Evolutionary conservation across 2,797 vertebrate genomes (phyloP).

Genomic region (Atherinosoma microstoma): DNA sequence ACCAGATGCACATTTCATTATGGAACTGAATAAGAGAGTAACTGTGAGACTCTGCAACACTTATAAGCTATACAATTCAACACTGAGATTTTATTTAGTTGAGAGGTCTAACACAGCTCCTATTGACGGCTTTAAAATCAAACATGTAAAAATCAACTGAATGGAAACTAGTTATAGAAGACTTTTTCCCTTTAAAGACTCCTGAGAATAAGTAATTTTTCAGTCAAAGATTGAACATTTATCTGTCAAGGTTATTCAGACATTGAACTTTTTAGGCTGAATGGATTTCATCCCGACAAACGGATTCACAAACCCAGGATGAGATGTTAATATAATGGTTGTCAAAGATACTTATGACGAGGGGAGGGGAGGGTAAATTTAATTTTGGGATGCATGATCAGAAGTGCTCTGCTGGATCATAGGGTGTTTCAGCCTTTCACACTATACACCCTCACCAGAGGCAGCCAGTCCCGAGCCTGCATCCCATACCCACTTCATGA

Average conservation of each 20-base stretch:
- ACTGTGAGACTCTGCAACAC: conserved; percentile 13
- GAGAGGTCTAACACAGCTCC: background rate
- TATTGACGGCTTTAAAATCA: conserved; percentile 9
- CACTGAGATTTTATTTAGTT: background rate
- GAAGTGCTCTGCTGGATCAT: no score
- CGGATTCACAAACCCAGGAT: background rate
- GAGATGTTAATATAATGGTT: no score
- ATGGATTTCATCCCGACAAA: conserved; percentile 14
- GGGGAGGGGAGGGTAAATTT: no score
- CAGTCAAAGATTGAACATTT: conserved; percentile 11
- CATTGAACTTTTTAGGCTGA: conserved; percentile 16
- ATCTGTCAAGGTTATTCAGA: conserved; percentile 37
- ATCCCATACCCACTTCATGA: no score
- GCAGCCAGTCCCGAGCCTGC: no score
- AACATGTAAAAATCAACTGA: conserved; percentile 22
- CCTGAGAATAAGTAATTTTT: conserved; percentile 6
- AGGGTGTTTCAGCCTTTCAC: no score
- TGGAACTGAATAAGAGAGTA: background rate
- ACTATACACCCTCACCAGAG: no score
- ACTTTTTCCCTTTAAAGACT: conserved; percentile 30
- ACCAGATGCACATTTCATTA: background rate
- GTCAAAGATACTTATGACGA: no score
- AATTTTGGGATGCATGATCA: no score
- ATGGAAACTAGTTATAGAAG: conserved; percentile 17
- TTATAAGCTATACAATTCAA: background rate